Base-by-base conservation (phyloP, 2,888 invertebrate genomes). In the Brassicogethes aeneus region DNA sequence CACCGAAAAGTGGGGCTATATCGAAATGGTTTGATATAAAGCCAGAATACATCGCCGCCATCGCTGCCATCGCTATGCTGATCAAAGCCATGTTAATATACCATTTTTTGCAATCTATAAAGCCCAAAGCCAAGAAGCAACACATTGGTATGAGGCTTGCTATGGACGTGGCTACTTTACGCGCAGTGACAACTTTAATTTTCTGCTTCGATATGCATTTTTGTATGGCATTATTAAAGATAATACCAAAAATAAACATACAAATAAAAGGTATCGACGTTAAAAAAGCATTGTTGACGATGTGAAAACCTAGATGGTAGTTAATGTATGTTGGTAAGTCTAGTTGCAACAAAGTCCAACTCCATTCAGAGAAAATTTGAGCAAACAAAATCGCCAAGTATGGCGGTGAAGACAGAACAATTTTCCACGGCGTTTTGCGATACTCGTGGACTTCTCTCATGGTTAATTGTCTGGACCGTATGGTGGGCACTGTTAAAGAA, bases 331-430 rank as follows among this genome's bases (percentile, higher is more conserved):
- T 80, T 0, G 88, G 88, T 47, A 86, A 71, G 58, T 88, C 85
- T 36, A 85, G 85, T 17, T 89, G 77, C 52, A 89, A 70, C 82
- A 87, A 86, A 65, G 88, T 89, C 85, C 86, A 88, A 43, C 87
- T 88, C 75, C 82, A 86, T 65, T 88, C 87, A 56, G 77, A 83
- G 66, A 85, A 87, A 1, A 79, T 75, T 63, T 89, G 88, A 0
- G 86, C 74, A 5, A 86, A 71, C 37, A 86, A 66, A 54, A 89
- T 87, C 0, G 87, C 84, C 61, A 80, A 73, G 64, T 89, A 87
- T 0, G 89, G 77, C 2, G 74, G 69, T 0, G 87, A 87, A 0
- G 71, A 80, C 16, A 85, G 62, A 5, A 86, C 79, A 8, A 76
- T 68, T 38, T 71, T 73, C 88, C 86, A 88, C 0, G 89, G 89